Percentiles rank a stretch among this genome's conserved stretches.
Conservation (phyloP, 2,888 invertebrate species). For the Drosophila tripunctata region DNA sequence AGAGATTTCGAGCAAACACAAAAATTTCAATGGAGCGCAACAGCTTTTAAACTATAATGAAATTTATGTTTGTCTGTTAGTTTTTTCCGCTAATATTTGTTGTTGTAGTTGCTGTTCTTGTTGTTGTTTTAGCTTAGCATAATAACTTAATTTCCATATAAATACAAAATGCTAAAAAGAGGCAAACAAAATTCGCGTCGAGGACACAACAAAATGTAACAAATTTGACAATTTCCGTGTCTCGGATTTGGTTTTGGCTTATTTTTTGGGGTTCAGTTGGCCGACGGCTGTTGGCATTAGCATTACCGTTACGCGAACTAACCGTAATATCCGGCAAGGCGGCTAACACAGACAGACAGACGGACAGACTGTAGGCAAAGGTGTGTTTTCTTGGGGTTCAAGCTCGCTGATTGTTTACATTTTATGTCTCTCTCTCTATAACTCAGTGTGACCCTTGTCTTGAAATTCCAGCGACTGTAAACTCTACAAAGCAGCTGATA, state of each 20-base stretch:
- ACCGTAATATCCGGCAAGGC: constrained; percentile 68
- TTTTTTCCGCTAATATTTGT: not conserved
- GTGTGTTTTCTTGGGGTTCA: constrained; percentile 34
- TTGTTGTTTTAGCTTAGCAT: constrained; percentile 36
- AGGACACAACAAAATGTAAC: constrained; percentile 54
- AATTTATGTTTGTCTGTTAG: not conserved
- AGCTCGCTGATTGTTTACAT: constrained; percentile 61
- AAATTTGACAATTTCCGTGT: constrained; percentile 75
- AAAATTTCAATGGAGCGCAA: constrained; percentile 3
- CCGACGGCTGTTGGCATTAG: constrained; percentile 68
- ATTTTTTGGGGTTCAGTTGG: constrained; percentile 39
- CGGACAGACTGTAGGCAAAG: constrained; percentile 23
- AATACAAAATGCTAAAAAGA: no score
- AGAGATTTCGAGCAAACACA: not conserved
- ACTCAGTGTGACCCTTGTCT: constrained; percentile 69
- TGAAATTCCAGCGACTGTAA: constrained; percentile 37
- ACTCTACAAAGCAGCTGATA: constrained; percentile 72
- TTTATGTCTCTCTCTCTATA: constrained; percentile 51
- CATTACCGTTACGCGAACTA: constrained; percentile 70
- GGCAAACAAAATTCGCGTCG: constrained; percentile 35
- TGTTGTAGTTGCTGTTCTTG: not conserved
- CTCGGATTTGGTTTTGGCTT: constrained; percentile 31
- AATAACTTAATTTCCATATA: constrained; percentile 60
- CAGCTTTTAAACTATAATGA: not conserved
- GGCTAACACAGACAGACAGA: constrained; percentile 8